Conservation (phyloP, 2,113 vertebrate genomes). For the Melospiza melodia region DNA sequence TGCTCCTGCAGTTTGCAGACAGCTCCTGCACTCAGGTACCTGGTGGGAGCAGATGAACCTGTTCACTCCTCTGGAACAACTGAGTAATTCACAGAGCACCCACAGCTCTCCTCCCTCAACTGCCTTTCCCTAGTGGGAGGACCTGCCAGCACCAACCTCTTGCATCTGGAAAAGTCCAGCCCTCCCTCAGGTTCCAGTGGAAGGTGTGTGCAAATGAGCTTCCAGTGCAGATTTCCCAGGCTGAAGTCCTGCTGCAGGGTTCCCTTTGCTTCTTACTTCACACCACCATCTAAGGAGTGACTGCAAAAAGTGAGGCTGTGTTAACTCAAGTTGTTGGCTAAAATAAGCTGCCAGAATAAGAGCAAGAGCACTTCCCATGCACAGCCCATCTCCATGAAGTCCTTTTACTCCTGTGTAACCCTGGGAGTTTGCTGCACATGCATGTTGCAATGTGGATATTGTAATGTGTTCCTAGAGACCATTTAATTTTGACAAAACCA, state of each 20-base stretch:
- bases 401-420: background rate
- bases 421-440: background rate
- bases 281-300: background rate
- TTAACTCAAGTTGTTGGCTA: background rate
- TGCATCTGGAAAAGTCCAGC: background rate
- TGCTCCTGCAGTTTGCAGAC: background rate
- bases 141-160: background rate
- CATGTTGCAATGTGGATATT: fast-evolving
- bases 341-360: background rate
- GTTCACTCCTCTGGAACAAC: background rate
- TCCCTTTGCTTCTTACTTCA: background rate
- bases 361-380: background rate
- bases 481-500: background rate
- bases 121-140: background rate
- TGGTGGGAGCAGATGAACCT: background rate
- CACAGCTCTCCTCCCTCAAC: background rate
- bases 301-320: background rate
- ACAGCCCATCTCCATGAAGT: background rate
- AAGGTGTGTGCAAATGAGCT: background rate
- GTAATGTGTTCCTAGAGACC: background rate
- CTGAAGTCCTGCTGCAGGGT: background rate
- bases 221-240: background rate
- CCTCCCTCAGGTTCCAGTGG: background rate
- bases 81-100: too few species aligned
- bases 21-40: background rate